Conservation (phyloP, 2,888 invertebrate genomes). For the Drepana falcataria region DNA sequence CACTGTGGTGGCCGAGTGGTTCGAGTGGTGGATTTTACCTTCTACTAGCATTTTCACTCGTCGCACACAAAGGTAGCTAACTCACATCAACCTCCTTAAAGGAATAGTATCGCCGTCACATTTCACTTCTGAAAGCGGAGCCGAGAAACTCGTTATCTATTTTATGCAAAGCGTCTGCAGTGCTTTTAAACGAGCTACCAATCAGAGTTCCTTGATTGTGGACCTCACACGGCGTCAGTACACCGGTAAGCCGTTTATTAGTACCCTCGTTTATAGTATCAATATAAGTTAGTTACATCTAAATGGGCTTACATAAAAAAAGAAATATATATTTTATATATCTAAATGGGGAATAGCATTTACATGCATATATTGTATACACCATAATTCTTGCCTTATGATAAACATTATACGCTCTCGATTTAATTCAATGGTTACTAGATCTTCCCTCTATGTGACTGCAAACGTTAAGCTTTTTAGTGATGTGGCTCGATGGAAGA, state of each 20-base stretch:
- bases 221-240: conserved; percentile 34
- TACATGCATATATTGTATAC: no score
- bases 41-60: no score
- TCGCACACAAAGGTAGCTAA: neutral
- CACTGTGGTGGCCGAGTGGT: no score
- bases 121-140: neutral
- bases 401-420: no score
- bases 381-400: no score
- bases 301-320: neutral
- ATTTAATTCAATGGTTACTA: no score
- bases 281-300: neutral
- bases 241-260: neutral
- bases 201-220: conserved; percentile 25
- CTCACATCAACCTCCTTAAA: neutral
- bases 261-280: neutral
- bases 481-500: no score
- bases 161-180: conserved; percentile 43
- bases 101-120: neutral
- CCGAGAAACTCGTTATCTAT: conserved; percentile 30
- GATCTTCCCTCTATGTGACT: no score
- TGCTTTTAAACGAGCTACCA: conserved; percentile 33
- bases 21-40: no score
- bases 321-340: no score
- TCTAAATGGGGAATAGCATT: no score
- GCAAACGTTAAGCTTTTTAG: no score